These are phyloP conservation scores for Etheostoma spectabile DNA, from an alignment of 2,113 vertebrate species.

Conservation along the genomic window DNA sequence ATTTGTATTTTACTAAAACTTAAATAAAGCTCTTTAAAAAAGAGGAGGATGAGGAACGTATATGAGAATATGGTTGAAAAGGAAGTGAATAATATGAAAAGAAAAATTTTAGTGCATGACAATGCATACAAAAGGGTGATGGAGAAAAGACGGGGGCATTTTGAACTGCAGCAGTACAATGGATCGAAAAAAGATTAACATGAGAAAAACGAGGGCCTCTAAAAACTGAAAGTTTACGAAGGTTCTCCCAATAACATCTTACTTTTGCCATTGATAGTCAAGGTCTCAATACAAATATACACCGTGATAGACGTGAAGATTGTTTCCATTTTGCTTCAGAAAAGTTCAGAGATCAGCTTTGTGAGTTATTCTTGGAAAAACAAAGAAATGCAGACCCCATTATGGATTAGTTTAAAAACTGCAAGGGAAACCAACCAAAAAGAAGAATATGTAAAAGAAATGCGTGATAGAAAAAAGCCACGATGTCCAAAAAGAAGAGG, in stretches of 20 bases:
- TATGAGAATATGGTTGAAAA: slow-evolving; percentile 40
- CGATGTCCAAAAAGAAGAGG: not conserved
- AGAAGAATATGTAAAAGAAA: slow-evolving; percentile 10
- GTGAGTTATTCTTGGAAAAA: not conserved
- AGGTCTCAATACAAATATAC: not conserved
- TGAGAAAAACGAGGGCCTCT: not conserved
- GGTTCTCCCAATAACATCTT: not conserved
- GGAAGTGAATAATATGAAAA: slow-evolving; percentile 51
- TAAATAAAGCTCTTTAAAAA: no score
- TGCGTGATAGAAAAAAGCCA: slow-evolving; percentile 10
- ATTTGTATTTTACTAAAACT: no score
- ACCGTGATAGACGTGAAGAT: not conserved
- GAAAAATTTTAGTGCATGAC: slow-evolving; percentile 62
- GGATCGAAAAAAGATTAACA: not conserved
- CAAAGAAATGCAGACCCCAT: not conserved
- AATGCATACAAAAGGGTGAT: slow-evolving; percentile 55
- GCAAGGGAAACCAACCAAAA: not conserved
- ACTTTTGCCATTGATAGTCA: not conserved
- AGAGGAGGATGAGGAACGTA: slow-evolving; percentile 15
- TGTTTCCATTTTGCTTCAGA: not conserved
- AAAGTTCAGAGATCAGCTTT: slow-evolving; percentile 5
- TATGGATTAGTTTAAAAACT: not conserved
- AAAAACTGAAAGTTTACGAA: not conserved
- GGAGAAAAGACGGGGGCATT: slow-evolving; percentile 14
- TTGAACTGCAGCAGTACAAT: not conserved